Conservation (phyloP, 2,113 vertebrate genomes). For the Drymodes brunneopygia region DNA sequence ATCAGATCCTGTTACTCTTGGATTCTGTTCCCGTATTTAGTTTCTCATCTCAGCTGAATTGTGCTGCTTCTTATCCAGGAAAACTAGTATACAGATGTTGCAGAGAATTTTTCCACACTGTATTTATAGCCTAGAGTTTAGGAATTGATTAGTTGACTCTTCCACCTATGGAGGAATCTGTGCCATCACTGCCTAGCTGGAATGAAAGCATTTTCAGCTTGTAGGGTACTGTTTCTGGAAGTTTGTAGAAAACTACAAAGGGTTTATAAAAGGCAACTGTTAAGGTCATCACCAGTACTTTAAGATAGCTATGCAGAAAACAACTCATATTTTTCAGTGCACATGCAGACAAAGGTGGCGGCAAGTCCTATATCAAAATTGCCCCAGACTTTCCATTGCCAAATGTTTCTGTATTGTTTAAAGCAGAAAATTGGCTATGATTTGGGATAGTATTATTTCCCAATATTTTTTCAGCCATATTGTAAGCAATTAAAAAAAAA, state of each 20-base stretch:
- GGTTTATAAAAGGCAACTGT: background rate
- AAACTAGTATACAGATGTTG: background rate
- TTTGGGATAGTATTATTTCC: background rate
- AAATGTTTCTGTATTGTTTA: background rate
- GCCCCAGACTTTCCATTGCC: background rate
- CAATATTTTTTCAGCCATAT: background rate
- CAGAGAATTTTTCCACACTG: background rate
- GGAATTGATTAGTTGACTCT: background rate
- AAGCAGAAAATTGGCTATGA: background rate
- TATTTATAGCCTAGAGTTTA: background rate
- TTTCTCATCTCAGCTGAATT: background rate
- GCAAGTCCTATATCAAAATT: background rate
- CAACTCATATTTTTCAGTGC: background rate
- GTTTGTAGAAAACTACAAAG: background rate
- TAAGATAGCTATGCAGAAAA: background rate
- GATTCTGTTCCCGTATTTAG: background rate
- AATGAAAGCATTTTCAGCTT: background rate
- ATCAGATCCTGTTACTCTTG: background rate
- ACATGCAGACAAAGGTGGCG: background rate
- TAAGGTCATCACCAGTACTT: background rate
- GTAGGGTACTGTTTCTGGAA: background rate
- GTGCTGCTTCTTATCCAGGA: background rate
- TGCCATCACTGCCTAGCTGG: background rate
- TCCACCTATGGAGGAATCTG: background rate
- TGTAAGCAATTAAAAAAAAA: background rate